phyloP scores from a whole-genome alignment of 2,797 vertebrate genomes.

The Phataginus tricuspis region DNA sequence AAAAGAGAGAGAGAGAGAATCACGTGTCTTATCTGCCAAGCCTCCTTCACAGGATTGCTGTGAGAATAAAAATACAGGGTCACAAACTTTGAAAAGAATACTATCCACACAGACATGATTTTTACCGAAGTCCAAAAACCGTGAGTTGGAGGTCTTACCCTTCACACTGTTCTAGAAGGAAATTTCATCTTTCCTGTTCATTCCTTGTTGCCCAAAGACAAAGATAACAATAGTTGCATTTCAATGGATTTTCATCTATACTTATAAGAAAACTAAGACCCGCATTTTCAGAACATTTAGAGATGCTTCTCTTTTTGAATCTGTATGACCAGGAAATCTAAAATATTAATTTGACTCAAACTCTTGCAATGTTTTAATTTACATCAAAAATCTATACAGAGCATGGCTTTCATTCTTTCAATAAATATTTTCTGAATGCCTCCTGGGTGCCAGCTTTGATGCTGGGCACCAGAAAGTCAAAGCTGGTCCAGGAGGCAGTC shows the following conservation, averaged over 20 bases:
- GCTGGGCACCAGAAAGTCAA: not conserved
- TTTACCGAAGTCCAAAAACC: not conserved
- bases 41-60: too few relatives aligned
- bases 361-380: not conserved
- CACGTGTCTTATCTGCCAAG: not conserved
- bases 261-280: not conserved
- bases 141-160: not conserved
- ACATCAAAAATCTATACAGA: not conserved
- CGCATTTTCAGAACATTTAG: not conserved
- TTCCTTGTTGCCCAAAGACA: not conserved
- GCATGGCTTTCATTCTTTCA: not conserved
- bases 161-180: accelerated
- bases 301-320: not conserved
- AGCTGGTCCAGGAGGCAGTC: not conserved
- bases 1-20: not conserved
- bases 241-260: not conserved
- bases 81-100: constrained; percentile 8
- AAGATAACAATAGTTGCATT: not conserved
- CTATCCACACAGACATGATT: not conserved
- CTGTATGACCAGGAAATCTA: not conserved
- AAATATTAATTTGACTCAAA: constrained; percentile 21
- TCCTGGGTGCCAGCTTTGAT: not conserved
- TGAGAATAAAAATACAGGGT: not conserved
- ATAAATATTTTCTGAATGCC: not conserved
- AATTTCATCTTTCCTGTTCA: not conserved